Evolutionary conservation across 2,888 invertebrate species (phyloP), one percentile per base, ranked within the genome.

Genomic region (Aspidapion aeneum): DNA sequence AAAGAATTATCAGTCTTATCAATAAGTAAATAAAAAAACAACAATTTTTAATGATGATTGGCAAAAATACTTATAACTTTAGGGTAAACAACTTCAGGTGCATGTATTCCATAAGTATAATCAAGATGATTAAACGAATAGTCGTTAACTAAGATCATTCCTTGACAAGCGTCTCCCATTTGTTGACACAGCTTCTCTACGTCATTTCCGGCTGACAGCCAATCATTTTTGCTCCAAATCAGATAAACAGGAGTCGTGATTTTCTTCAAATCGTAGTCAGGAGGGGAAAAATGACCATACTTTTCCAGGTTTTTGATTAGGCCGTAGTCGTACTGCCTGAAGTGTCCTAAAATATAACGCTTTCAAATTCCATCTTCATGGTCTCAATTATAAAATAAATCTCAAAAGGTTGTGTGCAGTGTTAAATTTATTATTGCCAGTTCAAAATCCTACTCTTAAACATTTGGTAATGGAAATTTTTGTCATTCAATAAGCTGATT

Each of bases 381-480:
- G n/a, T n/a, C n/a, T n/a, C n/a, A n/a, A n/a, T n/a, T n/a, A n/a
- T n/a, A n/a, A n/a, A n/a, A n/a, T n/a, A n/a, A n/a, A n/a, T n/a
- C n/a, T n/a, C n/a, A n/a, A n/a, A n/a, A n/a, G n/a, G n/a, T n/a
- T n/a, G n/a, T n/a, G n/a, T n/a, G n/a, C n/a, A n/a, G n/a, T n/a
- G n/a, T n/a, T n/a, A n/a, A n/a, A n/a, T n/a, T n/a, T n/a, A n/a
- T n/a, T n/a, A n/a, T n/a, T n/a, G n/a, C n/a, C n/a, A n/a, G n/a
- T n/a, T n/a, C 87, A 65, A 82, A 80, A 72, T 87, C 85, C 69
- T 82, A 87, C 63, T 85, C 83, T 21, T n/a, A n/a, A n/a, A n/a
- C n/a, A n/a, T n/a, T n/a, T n/a, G n/a, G n/a, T n/a, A n/a, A n/a
- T n/a, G n/a, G n/a, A n/a, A n/a, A n/a, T n/a, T n/a, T n/a, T n/a